Percentiles rank a stretch among this genome's conserved stretches.
Conservation (phyloP, 2,888 invertebrate species). For the Drosophila meridionalis region DNA sequence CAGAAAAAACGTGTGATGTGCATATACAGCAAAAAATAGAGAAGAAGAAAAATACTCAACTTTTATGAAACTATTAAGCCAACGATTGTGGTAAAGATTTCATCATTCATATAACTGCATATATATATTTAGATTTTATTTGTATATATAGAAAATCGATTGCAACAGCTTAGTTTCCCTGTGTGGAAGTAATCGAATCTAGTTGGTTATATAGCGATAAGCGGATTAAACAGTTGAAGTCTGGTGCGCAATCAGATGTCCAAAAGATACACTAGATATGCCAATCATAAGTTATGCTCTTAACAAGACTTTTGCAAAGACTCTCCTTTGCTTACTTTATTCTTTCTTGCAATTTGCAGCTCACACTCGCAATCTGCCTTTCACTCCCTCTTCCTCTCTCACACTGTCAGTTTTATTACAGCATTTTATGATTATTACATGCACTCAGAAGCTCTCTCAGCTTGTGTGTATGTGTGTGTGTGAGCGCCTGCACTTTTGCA, state of each 20-base stretch:
- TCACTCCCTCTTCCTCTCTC: background rate
- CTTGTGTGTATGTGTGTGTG: slow-evolving; percentile 4
- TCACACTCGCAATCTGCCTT: background rate
- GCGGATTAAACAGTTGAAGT: background rate
- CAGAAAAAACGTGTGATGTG: slow-evolving; percentile 2
- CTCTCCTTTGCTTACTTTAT: background rate
- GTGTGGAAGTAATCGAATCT: background rate
- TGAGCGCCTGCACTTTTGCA: slow-evolving; percentile 19
- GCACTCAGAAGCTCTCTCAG: slow-evolving; percentile 8
- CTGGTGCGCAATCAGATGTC: background rate
- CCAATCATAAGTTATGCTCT: background rate
- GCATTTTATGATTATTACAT: slow-evolving; percentile 35
- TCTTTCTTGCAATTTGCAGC: slow-evolving; percentile 7
- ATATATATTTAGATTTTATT: background rate
- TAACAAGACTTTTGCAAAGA: background rate
- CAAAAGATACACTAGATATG: background rate
- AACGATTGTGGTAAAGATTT: background rate
- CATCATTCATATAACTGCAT: background rate
- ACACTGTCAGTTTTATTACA: slow-evolving; percentile 29
- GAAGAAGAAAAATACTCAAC: background rate
- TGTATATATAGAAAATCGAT: background rate
- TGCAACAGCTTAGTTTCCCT: background rate
- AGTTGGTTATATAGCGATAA: background rate
- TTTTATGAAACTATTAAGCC: slow-evolving; percentile 9
- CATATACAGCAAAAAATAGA: background rate